Base-by-base conservation (phyloP, 2,888 invertebrate genomes). In the Zygothrica quintamaculata region DNA sequence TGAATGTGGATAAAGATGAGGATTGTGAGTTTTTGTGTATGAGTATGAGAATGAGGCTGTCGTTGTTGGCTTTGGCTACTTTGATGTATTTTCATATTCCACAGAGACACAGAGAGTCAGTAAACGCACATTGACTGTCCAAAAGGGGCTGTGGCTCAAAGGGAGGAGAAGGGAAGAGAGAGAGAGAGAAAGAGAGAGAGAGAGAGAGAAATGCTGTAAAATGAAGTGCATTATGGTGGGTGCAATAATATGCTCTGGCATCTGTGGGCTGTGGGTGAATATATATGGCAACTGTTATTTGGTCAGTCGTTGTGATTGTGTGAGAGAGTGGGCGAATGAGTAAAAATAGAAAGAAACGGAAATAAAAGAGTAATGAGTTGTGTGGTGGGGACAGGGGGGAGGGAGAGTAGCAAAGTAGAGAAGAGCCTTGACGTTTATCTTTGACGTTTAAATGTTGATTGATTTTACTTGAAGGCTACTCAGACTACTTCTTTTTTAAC, bases 1-100 rank as follows among this genome's bases (percentile, higher is more conserved):
- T 31, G 9, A 40, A 5, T 33, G 29, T 29, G 29, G 29, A 29
- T 29, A 29, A 9, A n/a, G 29, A 7, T 29, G 18, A 13, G 37
- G 13, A 1, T n/a, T n/a, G n/a, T n/a, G n/a, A n/a, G n/a, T n/a
- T n/a, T n/a, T n/a, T 29, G 31, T 5, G 31, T 7, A 13, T 7
- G 34, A 25, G 34, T 22, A 53, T 5, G 39, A 16, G 52, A 29
- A 44, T 52, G 55, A 51, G 58, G 50, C 16, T 34, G 52, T 31
- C 55, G 47, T 58, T 65, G 61, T 65, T 65, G 50, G 58, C 61
- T 48, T 43, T 64, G 82, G 68, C 79, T 81, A 84, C 82, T 87
- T 84, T 80, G 79, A 80, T 80, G 79, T 85, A 82, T 73, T 84
- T 74, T 70, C 81, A 66, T 77, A 84, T 86, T 81, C 84, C 84